Conservation (phyloP, 2,113 vertebrate species). For the Xenus cinereus region DNA sequence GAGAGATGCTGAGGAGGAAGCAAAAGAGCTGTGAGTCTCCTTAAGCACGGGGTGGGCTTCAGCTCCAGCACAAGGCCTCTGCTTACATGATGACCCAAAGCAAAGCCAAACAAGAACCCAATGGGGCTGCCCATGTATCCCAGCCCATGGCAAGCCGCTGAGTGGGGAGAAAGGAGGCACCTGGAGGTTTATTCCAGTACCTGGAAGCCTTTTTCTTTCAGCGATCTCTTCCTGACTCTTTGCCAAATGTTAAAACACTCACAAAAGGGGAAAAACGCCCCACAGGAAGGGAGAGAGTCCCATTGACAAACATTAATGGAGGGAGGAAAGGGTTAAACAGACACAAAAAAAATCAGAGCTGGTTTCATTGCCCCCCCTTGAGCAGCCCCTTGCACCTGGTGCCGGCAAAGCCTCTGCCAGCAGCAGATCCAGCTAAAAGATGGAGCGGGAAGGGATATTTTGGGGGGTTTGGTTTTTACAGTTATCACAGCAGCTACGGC, state of each 20-base stretch:
- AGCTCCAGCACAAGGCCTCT: not conserved
- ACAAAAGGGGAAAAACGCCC: not conserved
- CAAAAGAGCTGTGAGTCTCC: not conserved
- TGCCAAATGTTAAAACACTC: not conserved
- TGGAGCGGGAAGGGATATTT: not conserved
- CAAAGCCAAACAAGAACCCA: not conserved
- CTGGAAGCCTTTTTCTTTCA: not conserved
- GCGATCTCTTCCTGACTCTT: not conserved
- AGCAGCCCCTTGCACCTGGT: not conserved
- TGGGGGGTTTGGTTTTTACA: not conserved
- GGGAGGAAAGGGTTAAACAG: not conserved
- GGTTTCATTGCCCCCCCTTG: not conserved
- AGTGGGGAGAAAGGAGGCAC: accelerated
- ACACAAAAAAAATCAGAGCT: not conserved
- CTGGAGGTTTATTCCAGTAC: not conserved
- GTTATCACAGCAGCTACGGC: not conserved
- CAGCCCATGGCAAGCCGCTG: not conserved
- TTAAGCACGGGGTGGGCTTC: accelerated
- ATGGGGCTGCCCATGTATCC: not conserved
- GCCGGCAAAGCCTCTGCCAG: not conserved
- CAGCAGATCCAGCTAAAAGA: not conserved
- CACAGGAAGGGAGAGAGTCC: not conserved
- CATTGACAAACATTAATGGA: not conserved
- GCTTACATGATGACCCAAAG: not conserved
- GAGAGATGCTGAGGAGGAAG: not conserved